phyloP scores from a whole-genome alignment of 1,140 invertebrate genomes.

The Zaprionus inermis region DNA sequence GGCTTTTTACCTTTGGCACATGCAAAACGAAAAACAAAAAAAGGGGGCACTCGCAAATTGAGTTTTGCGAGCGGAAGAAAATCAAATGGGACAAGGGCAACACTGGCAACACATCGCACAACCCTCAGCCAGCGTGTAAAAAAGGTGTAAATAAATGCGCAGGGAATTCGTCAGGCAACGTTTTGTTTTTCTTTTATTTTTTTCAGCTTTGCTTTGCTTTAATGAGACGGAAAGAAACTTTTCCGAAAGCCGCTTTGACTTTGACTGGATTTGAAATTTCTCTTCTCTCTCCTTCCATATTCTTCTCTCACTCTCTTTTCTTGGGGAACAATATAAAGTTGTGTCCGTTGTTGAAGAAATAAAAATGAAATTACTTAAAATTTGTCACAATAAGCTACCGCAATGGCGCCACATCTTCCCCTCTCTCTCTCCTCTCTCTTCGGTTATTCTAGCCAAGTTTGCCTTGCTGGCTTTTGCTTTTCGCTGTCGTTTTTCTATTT shows the following conservation, averaged over 20 bases:
- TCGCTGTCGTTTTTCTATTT: slow-evolving; percentile 43
- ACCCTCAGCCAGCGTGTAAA: slow-evolving; percentile 4
- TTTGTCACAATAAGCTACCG: slow-evolving; percentile 77
- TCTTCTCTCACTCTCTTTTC: background rate
- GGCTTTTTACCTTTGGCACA: slow-evolving; percentile 70
- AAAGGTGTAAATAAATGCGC: slow-evolving; percentile 79
- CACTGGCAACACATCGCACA: background rate
- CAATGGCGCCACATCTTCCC: slow-evolving; percentile 15
- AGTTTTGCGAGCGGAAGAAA: slow-evolving; percentile 42
- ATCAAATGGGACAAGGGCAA: slow-evolving; percentile 5
- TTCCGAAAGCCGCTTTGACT: slow-evolving; percentile 67
- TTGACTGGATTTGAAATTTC: slow-evolving; percentile 36
- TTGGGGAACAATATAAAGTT: slow-evolving; percentile 59
- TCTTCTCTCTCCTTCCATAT: background rate
- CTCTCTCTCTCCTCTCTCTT: background rate
- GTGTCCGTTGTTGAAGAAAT: slow-evolving; percentile 53
- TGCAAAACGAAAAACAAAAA: slow-evolving; percentile 74
- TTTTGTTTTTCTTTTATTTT: slow-evolving; percentile 5
- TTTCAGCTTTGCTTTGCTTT: slow-evolving; percentile 42
- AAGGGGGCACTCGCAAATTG: slow-evolving; percentile 47
- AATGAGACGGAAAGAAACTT: slow-evolving; percentile 78
- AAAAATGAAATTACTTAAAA: slow-evolving; percentile 82
- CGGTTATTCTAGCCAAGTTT: slow-evolving; percentile 29
- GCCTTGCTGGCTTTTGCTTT: slow-evolving; percentile 54
- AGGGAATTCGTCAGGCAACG: slow-evolving; percentile 66